Evolutionary conservation across 1,140 invertebrate species (phyloP), one percentile per base, ranked within the genome.

Genomic region (Proales similis): DNA sequence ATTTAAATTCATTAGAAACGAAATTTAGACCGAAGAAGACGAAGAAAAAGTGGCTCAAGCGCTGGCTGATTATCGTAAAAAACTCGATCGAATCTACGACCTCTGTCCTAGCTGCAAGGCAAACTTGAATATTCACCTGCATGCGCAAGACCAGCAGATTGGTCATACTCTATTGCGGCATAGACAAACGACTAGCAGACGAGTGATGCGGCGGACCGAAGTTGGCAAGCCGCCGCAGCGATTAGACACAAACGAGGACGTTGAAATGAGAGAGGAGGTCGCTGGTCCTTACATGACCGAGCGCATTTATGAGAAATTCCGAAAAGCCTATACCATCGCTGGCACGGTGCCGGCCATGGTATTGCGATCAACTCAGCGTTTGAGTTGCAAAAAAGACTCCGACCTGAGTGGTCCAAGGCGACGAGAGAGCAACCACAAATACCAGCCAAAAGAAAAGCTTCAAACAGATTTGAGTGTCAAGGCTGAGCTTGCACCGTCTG

Each of bases 251-350:
- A 42, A 36, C 43, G 45, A 42, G 30, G 17, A 14, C 20, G 0
- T 7, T 42, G 0, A 57, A 24, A 42, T 27, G 45, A 42, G 51
- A 57, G 14, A 26, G 24, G 11, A 4, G 12, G 14, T 57, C 51
- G 12, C 51, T 24, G 45, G 45, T 19, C 45, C 45, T 3, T 42
- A 42, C 2, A 33, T 53, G 26, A 39, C 33, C 17, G 36, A 57
- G 3, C 39, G 45, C 20, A 26, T 57, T 2, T 42, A 57, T 19
- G 30, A 39, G 14, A 57, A 42, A 57, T 42, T 36, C 51, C 39
- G 45, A 43, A 57, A 57, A 57, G 51, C 51, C 9, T 57, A 57
- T 42, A 57, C 51, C 17, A 57, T 57, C n/a, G 51, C 51, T 26
- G 51, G 51, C 19, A 57, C 33, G 14, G 51, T 57, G 22, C 51